Evolutionary conservation across 2,888 invertebrate genomes (phyloP), one percentile per base, ranked within the genome.

Genomic region (Cheilosia urbana): DNA sequence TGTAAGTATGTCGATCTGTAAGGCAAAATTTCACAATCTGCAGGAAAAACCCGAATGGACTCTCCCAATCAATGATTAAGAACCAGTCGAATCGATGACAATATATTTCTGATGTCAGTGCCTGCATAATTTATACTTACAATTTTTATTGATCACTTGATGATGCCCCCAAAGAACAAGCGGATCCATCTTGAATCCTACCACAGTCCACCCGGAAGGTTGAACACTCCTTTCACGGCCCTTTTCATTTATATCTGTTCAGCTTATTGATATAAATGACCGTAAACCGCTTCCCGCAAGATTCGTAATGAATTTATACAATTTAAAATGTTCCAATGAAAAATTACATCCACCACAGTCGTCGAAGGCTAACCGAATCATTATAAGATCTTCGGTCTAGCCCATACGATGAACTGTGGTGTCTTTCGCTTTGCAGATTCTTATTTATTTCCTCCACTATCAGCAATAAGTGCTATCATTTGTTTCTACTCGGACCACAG

Each of bases 291-390:
- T 80, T 65, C 17, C 27, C 37, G 11, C 53, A 45, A 27, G 76
- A 68, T 58, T 57, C 21, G 49, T 81, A 85, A 85, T 85, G 85
- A 85, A 85, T 85, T 81, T 77, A 77, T 27, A 34, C 80, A 81
- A 85, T 85, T 85, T 81, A 80, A 85, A 68, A 77, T 72, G 81
- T 66, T 72, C 37, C 71, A 71, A 72, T 85, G 85, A 81, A 76
- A 81, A 85, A 85, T 85, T 65, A 81, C 76, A 68, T 77, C 62
- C 72, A 76, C 69, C 66, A 62, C 62, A 63, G 37, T 24, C 55
- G 24, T 55, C 65, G 81, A 81, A 81, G 85, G 66, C 81, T 63
- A 15, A 49, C 34, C 63, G 58, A 68, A 81, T 72, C 85, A 85
- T 85, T 81, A 85, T 81, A 85, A 81, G 60, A 81, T 81, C 71